These are phyloP conservation scores for Poliocrania exsul DNA, from an alignment of 2,797 vertebrate genomes.

Conservation along the genomic window DNA sequence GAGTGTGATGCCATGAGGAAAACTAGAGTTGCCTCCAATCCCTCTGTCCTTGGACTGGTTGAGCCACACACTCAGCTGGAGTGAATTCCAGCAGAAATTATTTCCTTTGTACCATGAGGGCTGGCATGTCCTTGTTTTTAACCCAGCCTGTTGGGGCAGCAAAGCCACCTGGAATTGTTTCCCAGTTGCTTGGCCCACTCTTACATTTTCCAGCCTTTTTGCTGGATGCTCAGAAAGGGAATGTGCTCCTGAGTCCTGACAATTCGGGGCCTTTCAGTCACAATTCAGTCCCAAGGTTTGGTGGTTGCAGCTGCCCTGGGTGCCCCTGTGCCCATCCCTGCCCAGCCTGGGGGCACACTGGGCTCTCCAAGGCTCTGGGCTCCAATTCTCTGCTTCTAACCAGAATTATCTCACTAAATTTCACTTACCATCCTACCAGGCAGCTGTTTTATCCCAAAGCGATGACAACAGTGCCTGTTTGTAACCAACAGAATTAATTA, in stretches of 20 bases:
- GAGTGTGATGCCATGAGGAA: neutral
- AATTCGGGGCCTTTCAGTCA: neutral
- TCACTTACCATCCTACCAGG: neutral
- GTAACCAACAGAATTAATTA: neutral
- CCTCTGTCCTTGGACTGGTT: neutral
- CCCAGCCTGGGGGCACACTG: neutral
- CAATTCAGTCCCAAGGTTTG: neutral
- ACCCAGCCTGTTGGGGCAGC: neutral
- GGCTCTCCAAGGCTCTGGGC: neutral
- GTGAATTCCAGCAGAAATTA: neutral
- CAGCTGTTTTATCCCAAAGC: neutral
- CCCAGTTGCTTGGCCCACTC: neutral
- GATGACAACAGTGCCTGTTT: neutral
- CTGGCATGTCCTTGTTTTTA: neutral
- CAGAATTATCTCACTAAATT: slow-evolving; percentile 53
- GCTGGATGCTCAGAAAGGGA: neutral
- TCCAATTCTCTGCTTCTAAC: slow-evolving; percentile 3
- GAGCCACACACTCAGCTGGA: accelerated
- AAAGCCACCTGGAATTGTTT: neutral
- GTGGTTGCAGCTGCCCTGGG: neutral
- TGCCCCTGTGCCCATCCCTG: neutral
- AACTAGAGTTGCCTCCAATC: neutral
- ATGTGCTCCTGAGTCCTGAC: neutral
- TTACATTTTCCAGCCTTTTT: neutral
- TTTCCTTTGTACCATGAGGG: neutral